Base-by-base conservation (phyloP, 2,888 invertebrate species). In the Noctua fimbriata region DNA sequence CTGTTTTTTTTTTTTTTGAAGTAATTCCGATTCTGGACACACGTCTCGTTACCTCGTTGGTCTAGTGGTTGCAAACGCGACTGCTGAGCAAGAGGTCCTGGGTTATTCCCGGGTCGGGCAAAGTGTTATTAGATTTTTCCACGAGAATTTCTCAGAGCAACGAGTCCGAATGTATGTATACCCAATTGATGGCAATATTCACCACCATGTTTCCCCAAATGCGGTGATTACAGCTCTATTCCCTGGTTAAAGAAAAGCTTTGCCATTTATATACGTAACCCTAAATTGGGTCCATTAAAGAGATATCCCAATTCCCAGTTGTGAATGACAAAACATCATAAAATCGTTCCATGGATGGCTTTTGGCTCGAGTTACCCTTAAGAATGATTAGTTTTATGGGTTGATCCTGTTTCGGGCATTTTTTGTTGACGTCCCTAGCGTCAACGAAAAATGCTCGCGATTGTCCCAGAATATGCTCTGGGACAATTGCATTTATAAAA, bases 271-370 rank as follows among this genome's bases (percentile, higher is more conserved):
- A 73, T 66, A 76, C 75, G 85, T 84, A 90, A 83, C 90, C 88
- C 89, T 81, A 89, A 90, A 89, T 82, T 71, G 82, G 81, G 76
- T 90, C 88, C 89, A 90, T 89, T 89, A 89, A 87, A 89, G 65
- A 90, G 89, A 89, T 89, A 89, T 89, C 84, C 83, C 84, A 83
- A 90, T 90, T 88, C 89, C 89, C 90, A 80, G 41, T 83, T 66
- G 89, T 89, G 88, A 89, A 89, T 89, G 89, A 89, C 89, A 89
- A 89, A 89, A 89, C 89, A 90, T 89, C 90, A 90, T 89, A 90
- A 89, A 89, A 90, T 89, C 83, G 87, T 74, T 79, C 81, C 87
- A 78, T 73, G 85, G 84, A 83, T 78, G 90, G 87, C 87, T 88
- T 85, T 90, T 87, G 88, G 89, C 77, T 89, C 89, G 72, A 78